phyloP scores from a whole-genome alignment of 2,113 vertebrate species.

The Dasyprocta punctata region DNA sequence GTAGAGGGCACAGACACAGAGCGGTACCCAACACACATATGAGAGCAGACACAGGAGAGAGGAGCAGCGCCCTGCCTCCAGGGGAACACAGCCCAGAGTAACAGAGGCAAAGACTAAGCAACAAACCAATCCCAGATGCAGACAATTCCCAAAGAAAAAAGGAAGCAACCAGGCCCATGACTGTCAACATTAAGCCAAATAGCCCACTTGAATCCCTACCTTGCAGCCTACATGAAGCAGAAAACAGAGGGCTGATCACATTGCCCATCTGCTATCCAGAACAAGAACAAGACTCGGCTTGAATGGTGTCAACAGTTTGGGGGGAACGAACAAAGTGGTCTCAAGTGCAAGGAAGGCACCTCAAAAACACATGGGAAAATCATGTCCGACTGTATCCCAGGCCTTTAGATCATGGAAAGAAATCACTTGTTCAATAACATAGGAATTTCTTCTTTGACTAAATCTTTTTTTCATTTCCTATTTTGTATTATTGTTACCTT shows the following conservation, averaged over 20 bases:
- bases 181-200: background rate
- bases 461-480: background rate
- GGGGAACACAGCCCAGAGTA: background rate
- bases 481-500: background rate
- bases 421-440: background rate
- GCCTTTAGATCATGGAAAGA: background rate
- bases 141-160: background rate
- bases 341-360: background rate
- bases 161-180: background rate
- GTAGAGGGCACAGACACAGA: background rate
- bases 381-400: background rate
- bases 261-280: background rate
- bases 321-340: background rate
- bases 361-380: background rate
- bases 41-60: background rate
- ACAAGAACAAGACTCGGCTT: background rate
- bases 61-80: background rate
- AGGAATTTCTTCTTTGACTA: background rate
- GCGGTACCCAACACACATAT: background rate
- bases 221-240: background rate
- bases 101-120: background rate
- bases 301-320: background rate
- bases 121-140: background rate
- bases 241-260: background rate
- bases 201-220: background rate